phyloP scores from a whole-genome alignment of 2,113 vertebrate species.

The Gallinago undulata region DNA sequence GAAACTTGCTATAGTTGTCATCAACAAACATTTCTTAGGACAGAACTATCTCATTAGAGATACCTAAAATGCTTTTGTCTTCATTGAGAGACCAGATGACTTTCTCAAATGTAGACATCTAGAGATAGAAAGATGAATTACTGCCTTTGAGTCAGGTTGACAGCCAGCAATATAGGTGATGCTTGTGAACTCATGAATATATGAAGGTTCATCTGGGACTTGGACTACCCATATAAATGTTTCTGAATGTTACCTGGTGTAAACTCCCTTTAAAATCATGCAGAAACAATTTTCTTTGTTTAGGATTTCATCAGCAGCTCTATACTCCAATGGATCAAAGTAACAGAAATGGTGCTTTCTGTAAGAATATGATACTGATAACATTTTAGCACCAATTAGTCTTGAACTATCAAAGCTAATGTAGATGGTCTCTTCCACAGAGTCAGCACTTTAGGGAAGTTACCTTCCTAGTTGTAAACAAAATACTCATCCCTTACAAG shows the following conservation, averaged over 20 bases:
- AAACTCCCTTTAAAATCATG: not conserved
- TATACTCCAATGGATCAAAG: not conserved
- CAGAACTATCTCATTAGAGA: not conserved
- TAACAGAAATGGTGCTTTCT: not conserved
- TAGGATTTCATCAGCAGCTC: not conserved
- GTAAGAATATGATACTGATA: not conserved
- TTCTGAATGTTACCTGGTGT: not conserved
- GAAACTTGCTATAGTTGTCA: not conserved
- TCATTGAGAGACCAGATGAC: not conserved
- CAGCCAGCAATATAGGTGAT: not conserved
- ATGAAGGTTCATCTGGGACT: not conserved
- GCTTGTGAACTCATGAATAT: not conserved
- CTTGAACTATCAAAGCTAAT: not conserved
- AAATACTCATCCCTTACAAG: not conserved
- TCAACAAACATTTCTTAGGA: not conserved
- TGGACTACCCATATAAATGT: not conserved
- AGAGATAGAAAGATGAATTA: not conserved
- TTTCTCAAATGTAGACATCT: not conserved
- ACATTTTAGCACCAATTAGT: not conserved
- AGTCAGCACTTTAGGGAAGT: not conserved
- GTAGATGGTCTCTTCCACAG: not conserved
- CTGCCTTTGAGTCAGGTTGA: not conserved
- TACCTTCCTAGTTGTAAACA: not conserved
- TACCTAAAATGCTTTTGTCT: not conserved
- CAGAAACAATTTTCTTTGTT: not conserved